Evolutionary conservation across 2,797 vertebrate genomes (phyloP), one percentile per base, ranked within the genome.

Genomic region (Dermochelys coriacea): DNA sequence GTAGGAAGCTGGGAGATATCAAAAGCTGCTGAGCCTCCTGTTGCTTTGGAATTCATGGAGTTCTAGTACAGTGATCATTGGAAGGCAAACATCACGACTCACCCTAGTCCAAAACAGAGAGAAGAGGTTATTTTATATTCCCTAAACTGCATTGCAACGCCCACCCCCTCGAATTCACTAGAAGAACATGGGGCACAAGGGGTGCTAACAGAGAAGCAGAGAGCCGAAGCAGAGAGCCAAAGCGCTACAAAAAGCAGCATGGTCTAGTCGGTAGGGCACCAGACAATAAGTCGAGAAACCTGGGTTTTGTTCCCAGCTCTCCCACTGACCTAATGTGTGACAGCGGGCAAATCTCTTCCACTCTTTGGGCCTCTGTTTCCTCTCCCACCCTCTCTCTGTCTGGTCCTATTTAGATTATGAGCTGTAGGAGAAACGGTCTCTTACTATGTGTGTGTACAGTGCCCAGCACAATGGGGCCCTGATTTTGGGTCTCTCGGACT

Each of bases 41-140:
- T 3, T 1, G 85, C 81, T 95, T 94, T 23, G 25, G 78, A 90
- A 9, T 49, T 94, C 96, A 97, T 87, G 89, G 55, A 94, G 84
- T 57, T 86, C 64, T 10, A 9, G 25, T n/a, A 82, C 12, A 80
- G 41, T 49, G 80, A 89, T 51, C 41, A 85, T 74, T 94, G 87
- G 47, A 79, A 90, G 45, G 5, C 37, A 78, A 87, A 86, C 59
- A 84, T 94, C 92, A 61, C 12, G 1, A 78, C 21, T 85, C 19
- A 34, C 94, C 87, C 96, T 97, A 87, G 59, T 82, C 12, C 45
- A 75, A 92, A 64, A n/a, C 16, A 49, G 86, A 80, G 5, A 27
- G 6, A 47, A 41, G 50, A 12, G 68, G 41, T 97, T 86, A 94
- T 29, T 84, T 95, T 92, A 57, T 55, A 49, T 0, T 1, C 2